These are phyloP conservation scores for Aphis gossypii DNA, from an alignment of 1,140 invertebrate species.

Conservation along the genomic window DNA sequence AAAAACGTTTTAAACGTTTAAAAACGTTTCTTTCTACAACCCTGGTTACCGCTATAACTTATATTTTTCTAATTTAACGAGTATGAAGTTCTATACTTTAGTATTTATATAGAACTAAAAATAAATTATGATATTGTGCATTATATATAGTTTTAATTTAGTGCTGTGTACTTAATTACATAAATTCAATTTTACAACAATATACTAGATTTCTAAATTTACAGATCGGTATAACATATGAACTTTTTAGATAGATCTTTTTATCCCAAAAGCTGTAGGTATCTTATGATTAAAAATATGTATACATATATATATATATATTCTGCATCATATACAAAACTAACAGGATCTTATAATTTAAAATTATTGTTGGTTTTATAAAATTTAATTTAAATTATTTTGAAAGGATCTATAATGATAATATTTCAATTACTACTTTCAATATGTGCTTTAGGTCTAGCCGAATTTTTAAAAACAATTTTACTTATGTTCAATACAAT, in stretches of 20 bases:
- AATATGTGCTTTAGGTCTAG: no score
- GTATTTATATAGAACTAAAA: not conserved
- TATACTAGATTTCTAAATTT: not conserved
- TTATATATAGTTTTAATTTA: not conserved
- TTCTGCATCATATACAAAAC: not conserved
- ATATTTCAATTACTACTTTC: no score
- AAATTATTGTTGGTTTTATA: not conserved
- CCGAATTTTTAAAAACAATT: no score
- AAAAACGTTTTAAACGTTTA: no score
- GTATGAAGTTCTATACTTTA: not conserved
- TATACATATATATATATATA: not conserved
- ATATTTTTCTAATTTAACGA: not conserved
- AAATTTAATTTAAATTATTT: no score
- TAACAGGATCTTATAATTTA: not conserved
- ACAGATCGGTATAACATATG: not conserved
- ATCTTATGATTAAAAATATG: not conserved
- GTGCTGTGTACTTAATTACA: not conserved
- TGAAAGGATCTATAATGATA: no score
- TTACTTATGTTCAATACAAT: no score
- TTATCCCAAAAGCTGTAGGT: not conserved
- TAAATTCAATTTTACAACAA: not conserved
- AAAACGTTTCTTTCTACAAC: no score
- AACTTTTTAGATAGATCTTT: not conserved
- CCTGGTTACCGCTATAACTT: not conserved
- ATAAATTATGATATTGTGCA: not conserved